Conservation (phyloP, 2,113 vertebrate species). For the Cryptotis parvus region DNA sequence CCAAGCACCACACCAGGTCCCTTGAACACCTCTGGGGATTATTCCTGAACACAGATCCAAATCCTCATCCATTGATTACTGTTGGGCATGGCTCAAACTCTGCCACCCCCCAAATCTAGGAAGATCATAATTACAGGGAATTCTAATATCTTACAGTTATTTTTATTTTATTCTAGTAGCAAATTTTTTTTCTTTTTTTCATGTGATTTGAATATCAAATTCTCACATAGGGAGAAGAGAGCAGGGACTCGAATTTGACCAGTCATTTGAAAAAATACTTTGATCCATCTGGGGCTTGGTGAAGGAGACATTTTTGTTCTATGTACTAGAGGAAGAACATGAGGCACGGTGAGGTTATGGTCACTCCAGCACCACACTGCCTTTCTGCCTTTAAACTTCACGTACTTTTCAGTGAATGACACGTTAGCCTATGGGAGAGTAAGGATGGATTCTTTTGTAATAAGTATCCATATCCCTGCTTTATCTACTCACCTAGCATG, state of each 20-base stretch:
- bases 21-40: too few relatives aligned
- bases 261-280: background rate
- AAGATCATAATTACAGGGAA: background rate
- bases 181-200: too few relatives aligned
- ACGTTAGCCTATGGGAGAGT: background rate
- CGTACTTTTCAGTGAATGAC: background rate
- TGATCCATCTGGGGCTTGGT: background rate
- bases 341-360: conserved; percentile 17
- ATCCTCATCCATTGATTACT: too few relatives aligned
- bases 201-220: conserved; percentile 44
- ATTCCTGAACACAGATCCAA: too few relatives aligned
- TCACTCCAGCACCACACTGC: background rate
- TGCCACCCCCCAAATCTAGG: background rate
- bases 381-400: conserved; percentile 5
- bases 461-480: background rate
- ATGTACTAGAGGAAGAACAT: background rate
- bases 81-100: too few relatives aligned
- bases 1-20: too few relatives aligned
- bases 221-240: background rate
- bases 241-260: background rate
- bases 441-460: conserved; percentile 24
- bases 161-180: conserved; percentile 14
- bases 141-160: background rate
- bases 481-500: background rate
- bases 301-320: background rate